These are phyloP conservation scores for Proterorhinus semilunaris DNA, from an alignment of 2,113 vertebrate species.

Conservation along the genomic window DNA sequence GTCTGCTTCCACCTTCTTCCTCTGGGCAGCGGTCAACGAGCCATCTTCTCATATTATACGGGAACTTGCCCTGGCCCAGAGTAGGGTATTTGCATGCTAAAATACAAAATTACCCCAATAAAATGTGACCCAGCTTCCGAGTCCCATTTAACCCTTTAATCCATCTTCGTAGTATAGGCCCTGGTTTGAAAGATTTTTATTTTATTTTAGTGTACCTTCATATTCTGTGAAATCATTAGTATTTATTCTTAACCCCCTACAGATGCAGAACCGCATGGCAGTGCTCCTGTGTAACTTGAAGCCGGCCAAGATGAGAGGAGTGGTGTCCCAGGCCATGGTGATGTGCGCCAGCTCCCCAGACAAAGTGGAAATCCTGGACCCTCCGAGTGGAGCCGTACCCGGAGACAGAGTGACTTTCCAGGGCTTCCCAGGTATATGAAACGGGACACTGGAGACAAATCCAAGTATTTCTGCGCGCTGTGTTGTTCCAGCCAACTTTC, in stretches of 20 bases:
- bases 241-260: slow-evolving; percentile 16
- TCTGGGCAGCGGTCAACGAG: too few relatives aligned
- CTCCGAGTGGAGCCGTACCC: slow-evolving; percentile 82
- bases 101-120: too few relatives aligned
- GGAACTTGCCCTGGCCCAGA: too few relatives aligned
- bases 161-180: too few relatives aligned
- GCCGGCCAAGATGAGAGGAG: slow-evolving; percentile 89
- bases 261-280: slow-evolving; percentile 96
- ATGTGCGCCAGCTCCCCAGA: slow-evolving; percentile 93
- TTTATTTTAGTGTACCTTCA: too few relatives aligned
- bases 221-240: background rate
- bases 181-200: background rate
- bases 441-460: background rate
- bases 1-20: too few relatives aligned
- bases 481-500: slow-evolving; percentile 13
- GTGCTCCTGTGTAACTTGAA: slow-evolving; percentile 93
- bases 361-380: slow-evolving; percentile 90
- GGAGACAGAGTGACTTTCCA: slow-evolving; percentile 88
- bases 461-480: slow-evolving; percentile 1
- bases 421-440: slow-evolving; percentile 82
- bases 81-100: too few relatives aligned
- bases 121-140: too few relatives aligned
- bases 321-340: slow-evolving; percentile 90
- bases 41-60: too few relatives aligned
- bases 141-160: too few relatives aligned